Evolutionary conservation across 2,888 invertebrate genomes (phyloP).

Genomic region (Mythimna pallens): DNA sequence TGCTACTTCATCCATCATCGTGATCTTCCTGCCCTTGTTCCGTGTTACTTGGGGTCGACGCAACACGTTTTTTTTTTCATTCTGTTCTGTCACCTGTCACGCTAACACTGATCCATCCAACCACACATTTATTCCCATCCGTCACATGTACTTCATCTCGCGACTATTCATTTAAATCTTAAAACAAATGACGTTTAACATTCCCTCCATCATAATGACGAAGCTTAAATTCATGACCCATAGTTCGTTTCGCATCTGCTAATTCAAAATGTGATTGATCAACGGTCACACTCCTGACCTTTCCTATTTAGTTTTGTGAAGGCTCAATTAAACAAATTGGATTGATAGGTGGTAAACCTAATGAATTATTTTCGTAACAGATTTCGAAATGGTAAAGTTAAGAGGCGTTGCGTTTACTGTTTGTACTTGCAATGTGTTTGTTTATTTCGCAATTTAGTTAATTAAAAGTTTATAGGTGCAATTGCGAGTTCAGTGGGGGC

Average conservation of each 20-base stretch:
- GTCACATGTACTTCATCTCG: background rate
- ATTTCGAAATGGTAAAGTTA: slow-evolving; percentile 35
- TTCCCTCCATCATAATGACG: slow-evolving; percentile 11
- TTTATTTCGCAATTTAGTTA: slow-evolving; percentile 16
- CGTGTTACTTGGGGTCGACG: too few species aligned
- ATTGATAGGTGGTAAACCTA: slow-evolving; percentile 50
- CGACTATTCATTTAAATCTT: background rate
- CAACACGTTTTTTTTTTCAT: too few species aligned
- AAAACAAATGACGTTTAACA: background rate
- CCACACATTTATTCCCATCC: background rate
- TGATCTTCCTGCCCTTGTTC: too few species aligned
- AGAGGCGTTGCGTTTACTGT: slow-evolving; percentile 5
- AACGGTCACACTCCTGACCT: slow-evolving; percentile 40
- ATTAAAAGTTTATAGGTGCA: slow-evolving; percentile 25
- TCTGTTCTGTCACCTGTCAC: too few species aligned
- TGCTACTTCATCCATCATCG: too few species aligned
- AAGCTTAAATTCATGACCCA: slow-evolving; percentile 20
- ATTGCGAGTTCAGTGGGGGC: background rate
- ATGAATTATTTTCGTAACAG: slow-evolving; percentile 49
- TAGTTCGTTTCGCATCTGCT: slow-evolving; percentile 26
- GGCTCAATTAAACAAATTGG: slow-evolving; percentile 53
- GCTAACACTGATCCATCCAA: background rate
- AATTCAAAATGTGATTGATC: slow-evolving; percentile 51
- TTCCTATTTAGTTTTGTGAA: slow-evolving; percentile 28
- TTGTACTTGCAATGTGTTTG: slow-evolving; percentile 14